Percentiles rank a stretch among this genome's conserved stretches.
These are phyloP conservation scores for Toxonevra muliebris DNA, from an alignment of 2,888 invertebrate species.

Conservation along the genomic window DNA sequence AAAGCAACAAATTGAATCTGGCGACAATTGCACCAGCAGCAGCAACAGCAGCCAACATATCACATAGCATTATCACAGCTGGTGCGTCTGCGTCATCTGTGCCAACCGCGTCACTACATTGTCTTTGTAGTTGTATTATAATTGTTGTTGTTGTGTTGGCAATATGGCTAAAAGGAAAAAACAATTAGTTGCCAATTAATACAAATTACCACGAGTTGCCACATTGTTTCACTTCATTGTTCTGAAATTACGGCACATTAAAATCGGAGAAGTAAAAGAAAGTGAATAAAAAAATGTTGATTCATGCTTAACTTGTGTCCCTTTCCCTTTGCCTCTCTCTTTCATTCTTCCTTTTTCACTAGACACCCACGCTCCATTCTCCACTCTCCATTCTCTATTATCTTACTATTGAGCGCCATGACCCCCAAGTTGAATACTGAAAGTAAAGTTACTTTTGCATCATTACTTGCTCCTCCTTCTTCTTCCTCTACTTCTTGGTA, in stretches of 20 bases:
- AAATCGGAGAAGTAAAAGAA: background rate
- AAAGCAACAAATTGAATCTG: too few relatives aligned
- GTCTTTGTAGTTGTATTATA: background rate
- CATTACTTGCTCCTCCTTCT: background rate
- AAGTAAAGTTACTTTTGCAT: too few relatives aligned
- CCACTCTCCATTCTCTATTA: too few relatives aligned
- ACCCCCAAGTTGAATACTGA: too few relatives aligned
- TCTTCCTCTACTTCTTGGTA: background rate
- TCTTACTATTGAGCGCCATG: too few relatives aligned
- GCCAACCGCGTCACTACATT: background rate
- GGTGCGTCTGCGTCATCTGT: too few relatives aligned
- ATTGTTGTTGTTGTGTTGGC: background rate
- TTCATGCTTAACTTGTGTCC: constrained; percentile 4
- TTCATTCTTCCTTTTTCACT: too few relatives aligned
- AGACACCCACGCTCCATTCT: too few relatives aligned
- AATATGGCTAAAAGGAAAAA: constrained; percentile 34
- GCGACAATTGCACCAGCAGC: too few relatives aligned
- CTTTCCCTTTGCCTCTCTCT: too few relatives aligned
- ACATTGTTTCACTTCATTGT: constrained; percentile 38
- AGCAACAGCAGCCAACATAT: too few relatives aligned
- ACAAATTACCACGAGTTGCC: constrained; percentile 47
- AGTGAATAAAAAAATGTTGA: background rate
- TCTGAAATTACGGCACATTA: constrained; percentile 3
- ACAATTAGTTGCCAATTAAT: constrained; percentile 53
- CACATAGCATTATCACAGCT: too few relatives aligned